phyloP scores from a whole-genome alignment of 92 coral and sea anemone genomes.

The Paragorgia papillata region DNA sequence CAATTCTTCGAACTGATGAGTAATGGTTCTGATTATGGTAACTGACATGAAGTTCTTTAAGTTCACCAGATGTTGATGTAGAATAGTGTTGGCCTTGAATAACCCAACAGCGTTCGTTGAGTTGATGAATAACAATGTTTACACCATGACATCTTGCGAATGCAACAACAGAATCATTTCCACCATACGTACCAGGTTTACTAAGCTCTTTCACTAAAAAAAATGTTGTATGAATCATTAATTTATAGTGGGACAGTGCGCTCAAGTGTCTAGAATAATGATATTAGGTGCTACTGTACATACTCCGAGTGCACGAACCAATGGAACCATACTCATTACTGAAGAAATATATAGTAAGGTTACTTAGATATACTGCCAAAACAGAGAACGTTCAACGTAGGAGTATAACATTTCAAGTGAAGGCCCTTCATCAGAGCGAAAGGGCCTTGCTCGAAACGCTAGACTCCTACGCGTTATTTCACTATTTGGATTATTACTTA shows the following conservation, averaged over 20 bases:
- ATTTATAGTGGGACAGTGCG: too few species aligned
- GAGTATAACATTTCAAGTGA: too few species aligned
- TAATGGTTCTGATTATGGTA: conserved; percentile 98
- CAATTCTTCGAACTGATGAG: conserved; percentile 77
- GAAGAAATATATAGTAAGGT: too few species aligned
- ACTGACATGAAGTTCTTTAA: conserved; percentile 73
- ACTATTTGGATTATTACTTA: too few species aligned
- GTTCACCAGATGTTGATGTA: conserved; percentile 56
- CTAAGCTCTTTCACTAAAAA: conserved; percentile 75
- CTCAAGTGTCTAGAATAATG: too few species aligned
- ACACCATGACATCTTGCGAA: conserved; percentile 92
- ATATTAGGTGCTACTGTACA: too few species aligned
- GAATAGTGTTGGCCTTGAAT: conserved; percentile 72
- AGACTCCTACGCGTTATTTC: too few species aligned
- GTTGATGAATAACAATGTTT: conserved; percentile 85
- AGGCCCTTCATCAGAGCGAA: not conserved
- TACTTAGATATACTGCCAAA: too few species aligned
- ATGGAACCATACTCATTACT: too few species aligned
- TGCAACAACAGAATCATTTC: conserved; percentile 95
- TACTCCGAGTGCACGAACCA: too few species aligned
- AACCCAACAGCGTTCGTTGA: conserved; percentile 96
- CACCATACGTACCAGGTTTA: conserved; percentile 85
- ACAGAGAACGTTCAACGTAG: too few species aligned
- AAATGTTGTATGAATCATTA: not conserved
- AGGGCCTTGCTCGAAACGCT: too few species aligned